Evolutionary conservation across 2,888 invertebrate genomes (phyloP).

Genomic region (Ptychoptera contaminata): DNA sequence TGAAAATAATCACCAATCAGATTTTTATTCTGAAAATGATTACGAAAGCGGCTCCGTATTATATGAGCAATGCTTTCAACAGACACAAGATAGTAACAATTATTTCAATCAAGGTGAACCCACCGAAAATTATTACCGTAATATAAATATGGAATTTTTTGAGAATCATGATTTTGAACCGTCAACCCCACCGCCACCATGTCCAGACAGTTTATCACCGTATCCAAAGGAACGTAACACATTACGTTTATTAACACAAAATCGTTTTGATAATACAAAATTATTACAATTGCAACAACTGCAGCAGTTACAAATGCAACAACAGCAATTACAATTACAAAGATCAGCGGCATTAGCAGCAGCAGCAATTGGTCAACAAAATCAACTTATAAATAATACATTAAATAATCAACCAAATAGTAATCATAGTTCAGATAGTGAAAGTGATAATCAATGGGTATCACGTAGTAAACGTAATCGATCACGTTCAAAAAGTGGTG

Average conservation of each 20-base stretch:
- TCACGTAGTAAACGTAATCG: slow-evolving; percentile 15
- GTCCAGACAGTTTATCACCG: slow-evolving; percentile 10
- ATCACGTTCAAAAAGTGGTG: slow-evolving; percentile 17
- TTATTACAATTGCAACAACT: slow-evolving; percentile 8
- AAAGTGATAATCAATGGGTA: slow-evolving; percentile 16
- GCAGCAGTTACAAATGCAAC: slow-evolving; percentile 10
- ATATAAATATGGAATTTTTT: slow-evolving; percentile 19
- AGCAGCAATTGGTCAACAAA: background rate
- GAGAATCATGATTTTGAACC: slow-evolving; percentile 18
- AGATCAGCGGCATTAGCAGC: slow-evolving; percentile 8
- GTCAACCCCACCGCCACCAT: slow-evolving; percentile 16
- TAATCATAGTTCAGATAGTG: slow-evolving; percentile 16
- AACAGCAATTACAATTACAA: slow-evolving; percentile 8
- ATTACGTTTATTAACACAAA: slow-evolving; percentile 8
- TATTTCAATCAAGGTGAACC: slow-evolving; percentile 19
- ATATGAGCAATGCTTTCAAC: slow-evolving; percentile 18
- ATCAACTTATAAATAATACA: slow-evolving; percentile 1
- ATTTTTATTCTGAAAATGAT: slow-evolving; percentile 16
- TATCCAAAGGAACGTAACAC: slow-evolving; percentile 9
- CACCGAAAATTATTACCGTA: slow-evolving; percentile 19
- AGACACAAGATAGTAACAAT: slow-evolving; percentile 14
- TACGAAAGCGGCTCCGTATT: slow-evolving; percentile 18
- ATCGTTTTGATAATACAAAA: slow-evolving; percentile 9
- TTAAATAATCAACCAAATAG: slow-evolving; percentile 2
- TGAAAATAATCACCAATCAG: slow-evolving; percentile 6